These are phyloP conservation scores for Anadara kagoshimensis DNA, from an alignment of 1,140 invertebrate species.

Conservation along the genomic window DNA sequence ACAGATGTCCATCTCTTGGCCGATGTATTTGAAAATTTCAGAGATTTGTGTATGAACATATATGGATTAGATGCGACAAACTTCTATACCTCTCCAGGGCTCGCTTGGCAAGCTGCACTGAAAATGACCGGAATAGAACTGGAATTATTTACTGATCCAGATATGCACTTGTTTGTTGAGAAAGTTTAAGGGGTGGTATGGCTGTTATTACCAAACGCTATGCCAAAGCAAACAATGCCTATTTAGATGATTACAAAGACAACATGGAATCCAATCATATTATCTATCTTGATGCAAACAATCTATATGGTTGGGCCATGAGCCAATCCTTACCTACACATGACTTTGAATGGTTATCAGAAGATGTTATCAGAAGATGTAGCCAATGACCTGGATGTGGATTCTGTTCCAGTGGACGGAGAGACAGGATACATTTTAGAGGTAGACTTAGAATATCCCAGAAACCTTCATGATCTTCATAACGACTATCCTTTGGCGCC, in stretches of 20 bases:
- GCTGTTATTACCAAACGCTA: constrained; percentile 19
- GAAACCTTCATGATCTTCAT: constrained; percentile 20
- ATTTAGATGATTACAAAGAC: constrained; percentile 14
- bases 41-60: constrained; percentile 18
- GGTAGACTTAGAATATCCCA: constrained; percentile 30
- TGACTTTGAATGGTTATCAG: constrained; percentile 66
- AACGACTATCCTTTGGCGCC: neutral
- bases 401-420: too few species aligned
- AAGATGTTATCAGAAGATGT: too few species aligned
- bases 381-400: too few species aligned
- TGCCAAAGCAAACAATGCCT: constrained; percentile 26
- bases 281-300: constrained; percentile 58
- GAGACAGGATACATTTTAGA: constrained; percentile 22
- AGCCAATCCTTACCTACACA: constrained; percentile 34
- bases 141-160: constrained; percentile 20
- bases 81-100: constrained; percentile 18
- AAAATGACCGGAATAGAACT: constrained; percentile 15
- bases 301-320: constrained; percentile 60
- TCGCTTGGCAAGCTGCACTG: constrained; percentile 18
- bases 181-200: constrained; percentile 16
- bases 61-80: constrained; percentile 22
- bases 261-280: neutral
- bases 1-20: constrained; percentile 35
- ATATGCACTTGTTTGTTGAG: constrained; percentile 30
- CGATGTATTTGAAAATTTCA: constrained; percentile 47